Evolutionary conservation across 1,140 invertebrate genomes (phyloP), one percentile per base, ranked within the genome.

Genomic region (Octopus sinensis): DNA sequence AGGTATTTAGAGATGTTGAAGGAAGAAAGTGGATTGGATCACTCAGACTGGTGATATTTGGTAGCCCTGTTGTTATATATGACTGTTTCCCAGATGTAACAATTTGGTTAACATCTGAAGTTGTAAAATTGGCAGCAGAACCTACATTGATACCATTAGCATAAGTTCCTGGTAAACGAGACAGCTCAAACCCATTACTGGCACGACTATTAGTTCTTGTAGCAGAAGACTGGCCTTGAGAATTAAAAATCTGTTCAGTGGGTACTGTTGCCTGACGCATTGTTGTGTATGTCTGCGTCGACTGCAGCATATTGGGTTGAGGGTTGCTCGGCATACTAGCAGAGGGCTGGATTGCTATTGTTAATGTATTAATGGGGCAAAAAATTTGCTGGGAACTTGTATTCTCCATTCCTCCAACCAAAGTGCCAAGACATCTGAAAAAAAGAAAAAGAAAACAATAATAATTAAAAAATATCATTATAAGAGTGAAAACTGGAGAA

Each of bases 161-260:
- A 53, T 77, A 77, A 17, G 76, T 17, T 23, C 17, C n/a, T 30
- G 80, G 75, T 5, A 81, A 83, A 17, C 80, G 17, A 53, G 82
- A 77, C 71, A 83, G 53, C 12, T 83, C 82, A 80, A 83, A 79
- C 4, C 77, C 78, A 56, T 80, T 76, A 43, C 43, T 77, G n/a
- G 43, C 52, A 13, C 43, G 76, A 51, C 43, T 77, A 7, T 13
- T 17, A 6, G 43, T 53, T 77, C 76, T 17, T 77, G 76, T 51
- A 23, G 43, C 76, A 77, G 76, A 12, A 13, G 52, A 6, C 17
- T 77, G 76, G 17, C 76, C 76, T 51, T 77, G 76, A 23, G 76
- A 12, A 77, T 77, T 77, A 43, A 77, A 77, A 17, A 77, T 51
- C 23, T 77, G 76, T 51, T 77, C 76, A 6, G 5, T 6, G 6